Conservation (phyloP, 2,113 vertebrate species). For the Girardinichthys multiradiatus region DNA sequence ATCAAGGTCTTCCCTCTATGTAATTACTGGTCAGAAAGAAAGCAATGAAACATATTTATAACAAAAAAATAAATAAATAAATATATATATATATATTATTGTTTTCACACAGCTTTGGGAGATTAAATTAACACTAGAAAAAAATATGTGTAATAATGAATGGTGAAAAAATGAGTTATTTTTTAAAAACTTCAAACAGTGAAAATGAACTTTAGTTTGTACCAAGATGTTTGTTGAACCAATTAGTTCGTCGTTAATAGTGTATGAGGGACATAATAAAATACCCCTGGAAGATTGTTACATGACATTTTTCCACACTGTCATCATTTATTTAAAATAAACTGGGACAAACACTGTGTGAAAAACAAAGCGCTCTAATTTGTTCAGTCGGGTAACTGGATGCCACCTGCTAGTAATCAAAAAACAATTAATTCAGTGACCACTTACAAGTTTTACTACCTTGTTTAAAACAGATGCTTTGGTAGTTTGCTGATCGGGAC, state of each 20-base stretch:
- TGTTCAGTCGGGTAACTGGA: neutral
- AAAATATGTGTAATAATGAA: neutral
- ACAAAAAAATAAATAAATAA: neutral
- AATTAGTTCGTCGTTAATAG: too few species aligned
- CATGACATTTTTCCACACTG: neutral
- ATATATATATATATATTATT: too few species aligned
- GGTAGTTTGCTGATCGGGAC: neutral
- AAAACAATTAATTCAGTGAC: neutral
- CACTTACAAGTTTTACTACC: neutral
- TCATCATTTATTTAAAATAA: neutral
- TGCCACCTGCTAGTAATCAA: neutral
- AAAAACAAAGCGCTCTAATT: neutral
- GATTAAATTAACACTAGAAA: neutral
- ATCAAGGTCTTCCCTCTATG: neutral
- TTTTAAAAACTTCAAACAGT: neutral
- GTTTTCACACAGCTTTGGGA: neutral
- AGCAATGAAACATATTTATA: neutral
- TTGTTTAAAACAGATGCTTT: neutral
- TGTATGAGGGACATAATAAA: too few species aligned
- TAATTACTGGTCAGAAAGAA: neutral
- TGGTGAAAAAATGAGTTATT: too few species aligned
- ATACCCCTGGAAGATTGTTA: neutral
- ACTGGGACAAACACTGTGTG: neutral
- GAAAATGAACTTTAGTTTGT: neutral
- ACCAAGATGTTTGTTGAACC: neutral